Evolutionary conservation across 1,140 invertebrate species (phyloP).

Genomic region (Teleopsis dalmanni): DNA sequence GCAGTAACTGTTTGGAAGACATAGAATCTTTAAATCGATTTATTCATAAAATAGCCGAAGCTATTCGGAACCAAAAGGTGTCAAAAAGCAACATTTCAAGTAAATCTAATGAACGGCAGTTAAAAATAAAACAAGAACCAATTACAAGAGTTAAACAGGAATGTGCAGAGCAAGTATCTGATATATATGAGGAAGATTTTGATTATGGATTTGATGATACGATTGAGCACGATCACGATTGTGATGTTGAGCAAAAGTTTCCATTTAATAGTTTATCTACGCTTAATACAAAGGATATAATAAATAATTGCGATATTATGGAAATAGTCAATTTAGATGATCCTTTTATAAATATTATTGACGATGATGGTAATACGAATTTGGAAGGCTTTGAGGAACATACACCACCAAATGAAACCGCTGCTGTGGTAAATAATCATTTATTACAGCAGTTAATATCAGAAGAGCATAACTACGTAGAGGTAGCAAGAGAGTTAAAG

Average conservation of each 20-base stretch:
- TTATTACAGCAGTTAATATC: conserved; percentile 31
- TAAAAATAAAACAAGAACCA: conserved; percentile 41
- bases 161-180: conserved; percentile 30
- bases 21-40: conserved; percentile 30
- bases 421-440: conserved; percentile 14
- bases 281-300: conserved; percentile 36
- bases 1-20: conserved; percentile 24
- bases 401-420: neutral
- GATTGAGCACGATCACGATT: conserved; percentile 17
- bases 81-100: neutral
- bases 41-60: conserved; percentile 34
- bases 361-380: conserved; percentile 22
- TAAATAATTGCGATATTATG: conserved; percentile 43
- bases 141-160: conserved; percentile 37
- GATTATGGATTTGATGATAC: conserved; percentile 31
- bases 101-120: conserved; percentile 14
- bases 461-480: conserved; percentile 40
- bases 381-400: neutral
- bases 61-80: conserved; percentile 27
- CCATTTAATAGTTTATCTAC: conserved; percentile 38
- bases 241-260: conserved; percentile 33
- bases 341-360: conserved; percentile 38
- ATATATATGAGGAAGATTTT: conserved; percentile 33
- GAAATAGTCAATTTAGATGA: conserved; percentile 41
- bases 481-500: conserved; percentile 22